Evolutionary conservation across 1,140 invertebrate genomes (phyloP), one percentile per base, ranked within the genome.

Genomic region (Idris sp.): DNA sequence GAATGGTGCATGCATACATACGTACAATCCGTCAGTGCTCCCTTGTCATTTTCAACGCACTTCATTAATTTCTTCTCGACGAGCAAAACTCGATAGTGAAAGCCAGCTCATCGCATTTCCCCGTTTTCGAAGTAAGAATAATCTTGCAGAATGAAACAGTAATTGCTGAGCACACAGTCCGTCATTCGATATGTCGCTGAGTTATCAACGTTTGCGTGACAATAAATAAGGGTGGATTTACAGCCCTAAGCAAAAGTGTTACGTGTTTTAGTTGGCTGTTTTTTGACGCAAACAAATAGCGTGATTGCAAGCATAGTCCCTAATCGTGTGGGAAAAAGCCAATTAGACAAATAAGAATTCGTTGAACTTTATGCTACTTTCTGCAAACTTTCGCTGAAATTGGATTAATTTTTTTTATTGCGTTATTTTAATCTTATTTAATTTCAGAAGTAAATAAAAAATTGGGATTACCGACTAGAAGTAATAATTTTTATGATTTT

Each of bases 101-200:
- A n/a, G n/a, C n/a, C n/a, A n/a, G n/a, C n/a, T n/a, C n/a, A n/a
- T n/a, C n/a, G n/a, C n/a, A n/a, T n/a, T n/a, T n/a, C n/a, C n/a
- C n/a, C n/a, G n/a, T n/a, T n/a, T n/a, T n/a, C n/a, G n/a, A n/a
- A n/a, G n/a, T 38, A 67, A 67, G 54, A 43, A 61, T 26, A 46
- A 54, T 67, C 54, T 67, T 58, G 46, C 59, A 41, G 67, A 71
- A 71, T 67, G 74, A 76, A 76, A 76, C 54, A 61, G 41, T 76
- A 76, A 76, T 76, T 72, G 74, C 62, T 64, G 62, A 71, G 67
- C 68, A 76, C 62, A 76, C 62, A 58, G 51, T 65, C 62, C 68
- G 62, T 64, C 40, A 76, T 72, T 40, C 28, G 62, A 76, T 76
- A 56, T 28, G 61, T 40, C 15, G 51, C 43, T 62, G 56, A 72